A percentile compares a stretch with the other conserved stretches of the same genome.
These are phyloP conservation scores for Apotomis betuletana DNA, from an alignment of 2,888 invertebrate genomes.

Conservation along the genomic window DNA sequence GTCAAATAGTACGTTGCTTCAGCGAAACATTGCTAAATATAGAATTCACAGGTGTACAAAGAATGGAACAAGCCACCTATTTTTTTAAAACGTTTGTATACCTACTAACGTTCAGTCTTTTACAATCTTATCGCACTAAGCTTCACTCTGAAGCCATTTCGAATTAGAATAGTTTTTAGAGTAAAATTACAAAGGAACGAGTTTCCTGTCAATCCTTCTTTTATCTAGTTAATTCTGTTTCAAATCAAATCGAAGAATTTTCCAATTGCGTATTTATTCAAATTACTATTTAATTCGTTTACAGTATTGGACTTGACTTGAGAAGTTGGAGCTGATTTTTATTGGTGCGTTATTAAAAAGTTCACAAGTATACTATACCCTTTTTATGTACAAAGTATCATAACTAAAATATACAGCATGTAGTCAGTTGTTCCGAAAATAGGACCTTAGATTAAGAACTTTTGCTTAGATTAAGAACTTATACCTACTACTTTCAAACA, in stretches of 20 bases:
- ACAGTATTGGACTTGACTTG: not conserved
- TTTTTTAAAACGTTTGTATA: not conserved
- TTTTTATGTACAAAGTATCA: no score
- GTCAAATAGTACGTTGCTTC: no score
- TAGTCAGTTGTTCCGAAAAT: no score
- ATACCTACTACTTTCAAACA: no score
- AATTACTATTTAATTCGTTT: slow-evolving; percentile 24
- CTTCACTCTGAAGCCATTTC: not conserved
- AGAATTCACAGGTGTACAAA: no score
- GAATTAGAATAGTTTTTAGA: not conserved
- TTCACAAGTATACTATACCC: no score
- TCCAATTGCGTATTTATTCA: slow-evolving; percentile 17
- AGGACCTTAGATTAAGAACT: no score
- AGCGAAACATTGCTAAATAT: no score
- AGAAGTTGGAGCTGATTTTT: not conserved
- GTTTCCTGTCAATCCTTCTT: not conserved
- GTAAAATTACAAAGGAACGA: not conserved
- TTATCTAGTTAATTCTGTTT: not conserved
- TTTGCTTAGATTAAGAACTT: no score
- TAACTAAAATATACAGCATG: no score
- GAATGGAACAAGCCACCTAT: not conserved
- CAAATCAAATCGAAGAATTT: not conserved
- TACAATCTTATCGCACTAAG: not conserved
- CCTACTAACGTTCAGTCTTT: not conserved
- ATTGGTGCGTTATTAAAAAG: no score